These are phyloP conservation scores for Scytalopus superciliaris DNA, from an alignment of 2,113 vertebrate genomes.

Conservation along the genomic window DNA sequence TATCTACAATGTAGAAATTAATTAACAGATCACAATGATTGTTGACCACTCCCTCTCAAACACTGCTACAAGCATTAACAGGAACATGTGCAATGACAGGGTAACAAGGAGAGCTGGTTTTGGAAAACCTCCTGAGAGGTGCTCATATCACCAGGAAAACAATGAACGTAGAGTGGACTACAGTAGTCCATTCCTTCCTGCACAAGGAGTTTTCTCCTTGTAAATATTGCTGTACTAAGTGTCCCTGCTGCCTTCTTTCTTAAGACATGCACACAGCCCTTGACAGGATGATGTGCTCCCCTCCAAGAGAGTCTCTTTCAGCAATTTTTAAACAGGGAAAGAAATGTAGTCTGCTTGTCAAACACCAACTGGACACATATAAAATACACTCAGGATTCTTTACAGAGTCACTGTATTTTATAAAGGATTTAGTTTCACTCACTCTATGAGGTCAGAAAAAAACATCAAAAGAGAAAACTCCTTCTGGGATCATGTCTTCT, in stretches of 20 bases:
- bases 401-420: slow-evolving; percentile 39
- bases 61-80: neutral
- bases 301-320: neutral
- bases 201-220: neutral
- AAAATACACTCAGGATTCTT: slow-evolving; percentile 57
- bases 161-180: neutral
- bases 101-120: neutral
- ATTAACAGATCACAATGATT: neutral
- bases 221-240: neutral
- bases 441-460: slow-evolving; percentile 68
- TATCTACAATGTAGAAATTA: neutral
- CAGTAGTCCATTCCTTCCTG: fast-evolving
- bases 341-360: slow-evolving; percentile 54
- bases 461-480: slow-evolving; percentile 71
- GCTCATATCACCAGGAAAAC: fast-evolving
- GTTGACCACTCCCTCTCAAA: neutral
- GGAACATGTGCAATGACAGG: fast-evolving
- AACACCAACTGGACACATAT: slow-evolving; percentile 51
- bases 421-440: slow-evolving; percentile 69
- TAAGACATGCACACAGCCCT: neutral
- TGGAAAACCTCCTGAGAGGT: neutral
- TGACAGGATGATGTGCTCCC: neutral
- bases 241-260: neutral
- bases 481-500: slow-evolving; percentile 63
- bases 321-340: slow-evolving; percentile 2